These are phyloP conservation scores for Sinocyclocheilus grahami DNA, from an alignment of 2,113 vertebrate species.

Conservation along the genomic window DNA sequence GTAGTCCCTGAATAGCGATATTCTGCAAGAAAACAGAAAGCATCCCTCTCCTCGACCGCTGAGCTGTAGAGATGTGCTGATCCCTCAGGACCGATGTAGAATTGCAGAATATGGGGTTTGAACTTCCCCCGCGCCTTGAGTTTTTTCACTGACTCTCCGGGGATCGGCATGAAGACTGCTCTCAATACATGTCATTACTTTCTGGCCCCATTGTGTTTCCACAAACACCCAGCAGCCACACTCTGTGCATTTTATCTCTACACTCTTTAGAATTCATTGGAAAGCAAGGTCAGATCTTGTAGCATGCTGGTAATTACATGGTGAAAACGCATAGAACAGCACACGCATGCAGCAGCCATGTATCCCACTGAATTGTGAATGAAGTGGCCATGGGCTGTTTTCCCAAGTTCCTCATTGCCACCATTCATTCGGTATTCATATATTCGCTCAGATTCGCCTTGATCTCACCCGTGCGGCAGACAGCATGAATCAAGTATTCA, in stretches of 20 bases:
- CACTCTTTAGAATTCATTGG: conserved; percentile 4
- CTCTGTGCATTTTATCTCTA: not conserved
- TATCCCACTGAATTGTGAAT: not conserved
- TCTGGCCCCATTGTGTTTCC: conserved; percentile 10
- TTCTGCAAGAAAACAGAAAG: not conserved
- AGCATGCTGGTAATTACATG: not conserved
- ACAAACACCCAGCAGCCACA: not conserved
- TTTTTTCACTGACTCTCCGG: not conserved
- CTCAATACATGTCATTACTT: conserved; percentile 40
- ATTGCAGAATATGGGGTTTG: conserved; percentile 14
- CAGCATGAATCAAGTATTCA: conserved; percentile 43
- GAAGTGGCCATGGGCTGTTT: not conserved
- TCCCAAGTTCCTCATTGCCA: not conserved
- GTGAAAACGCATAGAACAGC: not conserved
- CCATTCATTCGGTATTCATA: conserved; percentile 39
- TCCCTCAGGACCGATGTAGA: conserved; percentile 26
- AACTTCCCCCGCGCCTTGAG: conserved; percentile 1
- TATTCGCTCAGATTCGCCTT: conserved; percentile 39
- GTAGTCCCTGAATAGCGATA: not conserved
- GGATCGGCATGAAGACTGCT: not conserved
- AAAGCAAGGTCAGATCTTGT: conserved; percentile 18
- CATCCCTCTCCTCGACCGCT: not conserved
- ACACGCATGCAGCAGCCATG: not conserved
- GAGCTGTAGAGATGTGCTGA: not conserved
- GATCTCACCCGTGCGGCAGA: conserved; percentile 36